Conservation (phyloP, 2,113 vertebrate species). For the Prolemur simus region DNA sequence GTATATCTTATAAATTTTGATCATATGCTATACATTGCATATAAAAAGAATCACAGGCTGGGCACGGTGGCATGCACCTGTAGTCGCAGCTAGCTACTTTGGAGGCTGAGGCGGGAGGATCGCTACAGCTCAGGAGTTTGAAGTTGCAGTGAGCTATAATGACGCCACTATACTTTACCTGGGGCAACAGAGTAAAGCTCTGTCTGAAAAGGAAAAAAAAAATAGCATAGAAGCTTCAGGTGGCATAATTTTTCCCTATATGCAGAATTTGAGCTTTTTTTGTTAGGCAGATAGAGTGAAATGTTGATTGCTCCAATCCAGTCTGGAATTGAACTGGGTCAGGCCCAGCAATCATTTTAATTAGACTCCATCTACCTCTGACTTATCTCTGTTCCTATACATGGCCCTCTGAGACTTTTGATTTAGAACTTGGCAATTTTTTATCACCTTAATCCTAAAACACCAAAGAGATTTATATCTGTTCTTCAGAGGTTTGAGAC, state of each 20-base stretch:
- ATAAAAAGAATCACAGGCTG: not conserved
- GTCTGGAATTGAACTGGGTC: not conserved
- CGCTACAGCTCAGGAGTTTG: too few species aligned
- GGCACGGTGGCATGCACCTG: too few species aligned
- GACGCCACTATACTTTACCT: too few species aligned
- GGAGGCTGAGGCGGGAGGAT: too few species aligned
- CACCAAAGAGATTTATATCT: not conserved
- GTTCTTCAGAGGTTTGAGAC: not conserved
- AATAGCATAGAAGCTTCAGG: not conserved
- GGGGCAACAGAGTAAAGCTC: too few species aligned
- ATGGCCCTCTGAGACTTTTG: not conserved
- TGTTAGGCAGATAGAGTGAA: not conserved
- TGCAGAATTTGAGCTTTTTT: not conserved
- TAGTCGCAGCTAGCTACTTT: too few species aligned
- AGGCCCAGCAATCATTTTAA: not conserved
- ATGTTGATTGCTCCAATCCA: not conserved
- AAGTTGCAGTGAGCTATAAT: too few species aligned
- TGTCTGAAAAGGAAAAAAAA: too few species aligned
- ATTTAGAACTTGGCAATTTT: slow-evolving; percentile 26
- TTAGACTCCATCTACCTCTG: not conserved
- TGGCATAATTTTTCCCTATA: not conserved
- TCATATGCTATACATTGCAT: not conserved
- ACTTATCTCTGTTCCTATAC: not conserved
- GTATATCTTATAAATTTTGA: not conserved
- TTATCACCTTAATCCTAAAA: not conserved